phyloP scores from a whole-genome alignment of 1,140 invertebrate species.

The Nebria ingens region DNA sequence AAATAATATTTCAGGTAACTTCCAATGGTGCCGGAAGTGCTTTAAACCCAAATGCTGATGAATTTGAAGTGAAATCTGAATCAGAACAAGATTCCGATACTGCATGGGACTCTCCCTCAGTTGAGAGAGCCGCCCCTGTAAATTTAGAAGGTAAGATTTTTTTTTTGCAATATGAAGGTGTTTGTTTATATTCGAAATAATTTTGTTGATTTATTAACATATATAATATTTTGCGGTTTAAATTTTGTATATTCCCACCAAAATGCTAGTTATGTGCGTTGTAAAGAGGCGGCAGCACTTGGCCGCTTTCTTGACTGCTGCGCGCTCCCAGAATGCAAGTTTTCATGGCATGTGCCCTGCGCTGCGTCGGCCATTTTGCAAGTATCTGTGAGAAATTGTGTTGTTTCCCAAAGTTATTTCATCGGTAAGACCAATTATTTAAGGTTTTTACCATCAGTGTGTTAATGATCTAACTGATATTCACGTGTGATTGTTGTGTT shows the following conservation, averaged over 20 bases:
- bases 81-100: conserved; percentile 19
- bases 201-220: background rate
- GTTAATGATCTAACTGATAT: background rate
- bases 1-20: conserved; percentile 25
- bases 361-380: conserved; percentile 57
- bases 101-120: conserved; percentile 18
- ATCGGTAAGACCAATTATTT: conserved; percentile 31
- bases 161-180: background rate
- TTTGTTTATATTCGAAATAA: background rate
- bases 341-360: conserved; percentile 55
- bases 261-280: background rate
- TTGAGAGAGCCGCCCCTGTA: conserved; percentile 16
- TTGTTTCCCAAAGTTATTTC: conserved; percentile 41
- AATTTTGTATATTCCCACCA: conserved; percentile 11
- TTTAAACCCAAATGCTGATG: conserved; percentile 31
- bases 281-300: conserved; percentile 20
- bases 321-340: conserved; percentile 45
- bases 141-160: conserved; percentile 21
- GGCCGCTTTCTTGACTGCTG: conserved; percentile 18
- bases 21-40: conserved; percentile 17
- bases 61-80: conserved; percentile 24
- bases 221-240: background rate
- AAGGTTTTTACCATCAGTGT: conserved; percentile 1
- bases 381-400: conserved; percentile 52
- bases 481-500: background rate